phyloP scores from a whole-genome alignment of 2,797 vertebrate genomes.

The Myiotriccus ornatus region DNA sequence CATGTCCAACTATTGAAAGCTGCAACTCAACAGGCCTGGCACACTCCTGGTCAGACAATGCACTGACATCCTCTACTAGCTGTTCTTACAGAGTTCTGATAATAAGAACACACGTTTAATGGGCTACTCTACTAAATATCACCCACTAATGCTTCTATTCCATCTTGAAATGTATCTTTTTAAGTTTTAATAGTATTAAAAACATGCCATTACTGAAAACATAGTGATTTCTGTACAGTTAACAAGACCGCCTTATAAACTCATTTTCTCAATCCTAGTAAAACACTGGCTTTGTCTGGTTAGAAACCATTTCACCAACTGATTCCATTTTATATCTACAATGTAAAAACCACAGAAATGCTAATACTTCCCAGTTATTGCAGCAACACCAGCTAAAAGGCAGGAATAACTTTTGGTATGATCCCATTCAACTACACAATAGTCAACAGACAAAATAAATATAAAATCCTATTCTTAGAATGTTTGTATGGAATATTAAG shows the following conservation, averaged over 20 bases:
- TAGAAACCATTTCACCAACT: not conserved
- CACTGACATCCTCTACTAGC: not conserved
- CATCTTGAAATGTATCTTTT: not conserved
- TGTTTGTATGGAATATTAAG: not conserved
- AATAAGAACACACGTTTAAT: not conserved
- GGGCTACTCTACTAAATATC: not conserved
- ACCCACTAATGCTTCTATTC: not conserved
- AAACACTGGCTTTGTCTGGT: not conserved
- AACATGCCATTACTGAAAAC: not conserved
- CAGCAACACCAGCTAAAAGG: not conserved
- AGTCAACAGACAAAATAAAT: not conserved
- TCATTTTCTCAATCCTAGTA: not conserved
- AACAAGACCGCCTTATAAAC: not conserved
- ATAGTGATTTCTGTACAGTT: not conserved
- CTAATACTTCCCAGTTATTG: not conserved
- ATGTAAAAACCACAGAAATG: not conserved
- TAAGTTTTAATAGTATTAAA: not conserved
- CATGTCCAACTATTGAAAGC: accelerated
- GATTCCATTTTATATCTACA: not conserved
- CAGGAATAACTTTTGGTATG: not conserved
- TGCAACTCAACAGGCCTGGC: not conserved
- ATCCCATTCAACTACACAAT: not conserved
- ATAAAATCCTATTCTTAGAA: not conserved
- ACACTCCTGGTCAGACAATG: not conserved
- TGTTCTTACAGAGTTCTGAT: not conserved